Conservation (phyloP, 2,113 vertebrate genomes). For the Epinephelus lanceolatus region DNA sequence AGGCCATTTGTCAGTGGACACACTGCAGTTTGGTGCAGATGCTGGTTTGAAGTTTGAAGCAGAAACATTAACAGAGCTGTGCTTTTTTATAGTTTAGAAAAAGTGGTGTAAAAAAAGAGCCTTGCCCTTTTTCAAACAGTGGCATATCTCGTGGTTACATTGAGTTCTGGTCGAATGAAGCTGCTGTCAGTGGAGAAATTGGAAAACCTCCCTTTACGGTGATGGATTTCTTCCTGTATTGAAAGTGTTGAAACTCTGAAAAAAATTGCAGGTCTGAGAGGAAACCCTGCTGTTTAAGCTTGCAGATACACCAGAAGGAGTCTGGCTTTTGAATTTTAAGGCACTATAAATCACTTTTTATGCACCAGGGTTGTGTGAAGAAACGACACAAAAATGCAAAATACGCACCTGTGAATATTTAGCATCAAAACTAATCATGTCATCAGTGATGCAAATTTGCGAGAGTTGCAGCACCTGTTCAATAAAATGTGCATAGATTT, state of each 20-base stretch:
- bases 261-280: background rate
- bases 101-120: background rate
- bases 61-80: background rate
- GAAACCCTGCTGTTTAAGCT: background rate
- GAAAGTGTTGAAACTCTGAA: background rate
- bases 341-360: too few relatives aligned
- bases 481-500: too few relatives aligned
- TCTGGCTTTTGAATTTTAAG: background rate
- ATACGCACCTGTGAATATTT: too few relatives aligned
- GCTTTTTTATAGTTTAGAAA: conserved; percentile 3
- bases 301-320: background rate
- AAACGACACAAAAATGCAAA: too few relatives aligned
- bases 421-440: too few relatives aligned
- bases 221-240: conserved; percentile 1
- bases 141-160: background rate
- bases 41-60: background rate
- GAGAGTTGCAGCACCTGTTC: too few relatives aligned
- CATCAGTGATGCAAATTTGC: too few relatives aligned
- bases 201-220: background rate
- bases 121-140: background rate
- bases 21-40: background rate
- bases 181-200: conserved; percentile 6
- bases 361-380: too few relatives aligned
- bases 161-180: conserved; percentile 8
- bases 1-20: background rate